Evolutionary conservation across 2,797 vertebrate genomes (phyloP).

Genomic region (Gila robusta): DNA sequence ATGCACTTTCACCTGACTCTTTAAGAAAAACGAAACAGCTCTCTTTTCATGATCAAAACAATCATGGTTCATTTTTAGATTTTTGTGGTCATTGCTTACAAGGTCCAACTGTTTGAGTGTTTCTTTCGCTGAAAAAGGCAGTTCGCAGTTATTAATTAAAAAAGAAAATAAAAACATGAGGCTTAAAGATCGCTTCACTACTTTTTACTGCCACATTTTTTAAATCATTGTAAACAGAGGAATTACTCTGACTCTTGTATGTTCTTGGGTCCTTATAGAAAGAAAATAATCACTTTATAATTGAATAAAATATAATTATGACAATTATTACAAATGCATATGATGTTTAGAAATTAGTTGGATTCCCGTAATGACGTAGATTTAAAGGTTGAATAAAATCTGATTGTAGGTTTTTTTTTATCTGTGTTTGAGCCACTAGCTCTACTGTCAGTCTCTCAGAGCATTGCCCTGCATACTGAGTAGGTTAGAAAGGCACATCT

Average conservation of each 20-base stretch:
- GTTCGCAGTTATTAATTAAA: background rate
- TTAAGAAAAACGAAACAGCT: background rate
- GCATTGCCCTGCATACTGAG: slow-evolving; percentile 1
- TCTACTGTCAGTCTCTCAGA: slow-evolving; percentile 7
- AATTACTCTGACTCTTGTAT: background rate
- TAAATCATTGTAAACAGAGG: background rate
- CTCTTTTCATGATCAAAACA: background rate
- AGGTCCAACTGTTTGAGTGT: background rate
- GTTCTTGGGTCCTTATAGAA: background rate
- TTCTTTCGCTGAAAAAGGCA: background rate
- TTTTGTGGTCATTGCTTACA: background rate
- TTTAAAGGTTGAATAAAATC: background rate
- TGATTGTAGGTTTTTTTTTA: background rate
- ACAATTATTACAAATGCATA: background rate
- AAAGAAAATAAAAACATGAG: background rate
- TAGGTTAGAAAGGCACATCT: background rate
- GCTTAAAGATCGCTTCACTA: background rate
- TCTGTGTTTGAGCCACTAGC: background rate
- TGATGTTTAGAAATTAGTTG: background rate
- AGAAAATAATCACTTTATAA: background rate
- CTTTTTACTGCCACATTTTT: background rate
- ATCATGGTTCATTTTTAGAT: background rate
- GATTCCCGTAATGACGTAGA: background rate
- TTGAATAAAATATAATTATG: no score
- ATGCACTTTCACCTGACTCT: background rate